Evolutionary conservation across 1,140 invertebrate species (phyloP).

Genomic region (Mercenaria mercenaria): DNA sequence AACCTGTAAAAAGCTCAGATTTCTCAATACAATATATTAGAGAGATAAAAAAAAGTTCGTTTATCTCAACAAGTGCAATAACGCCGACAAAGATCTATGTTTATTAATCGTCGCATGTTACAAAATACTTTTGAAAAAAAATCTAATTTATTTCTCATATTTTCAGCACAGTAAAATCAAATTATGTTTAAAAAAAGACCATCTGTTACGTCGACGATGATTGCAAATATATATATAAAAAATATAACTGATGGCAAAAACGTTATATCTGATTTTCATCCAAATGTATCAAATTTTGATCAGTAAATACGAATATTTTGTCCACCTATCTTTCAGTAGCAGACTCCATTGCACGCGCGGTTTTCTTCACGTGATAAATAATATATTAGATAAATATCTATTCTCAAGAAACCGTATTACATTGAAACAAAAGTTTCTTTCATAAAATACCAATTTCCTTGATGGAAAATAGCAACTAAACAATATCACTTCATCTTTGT

Average conservation of each 20-base stretch:
- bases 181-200: neutral
- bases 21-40: too few relatives aligned
- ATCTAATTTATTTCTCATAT: too few relatives aligned
- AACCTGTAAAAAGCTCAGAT: neutral
- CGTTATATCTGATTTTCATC: neutral
- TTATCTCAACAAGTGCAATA: neutral
- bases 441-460: constrained; percentile 38
- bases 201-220: too few relatives aligned
- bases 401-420: constrained; percentile 40
- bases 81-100: neutral
- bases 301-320: constrained; percentile 35
- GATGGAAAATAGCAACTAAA: constrained; percentile 43
- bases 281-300: neutral
- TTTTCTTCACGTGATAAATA: constrained; percentile 47
- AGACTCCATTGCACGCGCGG: constrained; percentile 35
- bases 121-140: neutral
- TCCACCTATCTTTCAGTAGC: constrained; percentile 29
- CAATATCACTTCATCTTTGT: constrained; percentile 30
- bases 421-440: constrained; percentile 34
- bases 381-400: constrained; percentile 37
- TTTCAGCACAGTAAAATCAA: neutral
- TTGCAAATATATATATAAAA: neutral
- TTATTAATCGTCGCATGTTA: neutral
- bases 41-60: neutral
- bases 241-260: constrained; percentile 13